These are phyloP conservation scores for Cygnus buccinator DNA, from an alignment of 2,113 vertebrate genomes.

Conservation along the genomic window DNA sequence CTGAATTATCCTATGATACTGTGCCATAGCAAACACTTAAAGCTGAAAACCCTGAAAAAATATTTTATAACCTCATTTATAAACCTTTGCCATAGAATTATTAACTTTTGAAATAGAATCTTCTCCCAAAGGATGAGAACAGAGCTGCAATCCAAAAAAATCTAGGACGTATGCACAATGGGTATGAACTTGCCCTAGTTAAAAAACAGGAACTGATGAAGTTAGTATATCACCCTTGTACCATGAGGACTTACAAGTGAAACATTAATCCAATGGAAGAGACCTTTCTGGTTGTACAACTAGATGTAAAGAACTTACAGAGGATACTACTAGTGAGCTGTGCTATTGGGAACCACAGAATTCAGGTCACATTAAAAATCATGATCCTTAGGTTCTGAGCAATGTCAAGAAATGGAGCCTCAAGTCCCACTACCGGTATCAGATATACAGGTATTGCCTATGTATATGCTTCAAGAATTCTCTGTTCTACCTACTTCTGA, in stretches of 20 bases:
- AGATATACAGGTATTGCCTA: background rate
- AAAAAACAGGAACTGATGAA: background rate
- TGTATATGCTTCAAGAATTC: background rate
- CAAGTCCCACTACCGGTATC: background rate
- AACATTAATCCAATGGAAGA: background rate
- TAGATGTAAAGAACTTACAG: background rate
- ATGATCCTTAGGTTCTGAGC: background rate
- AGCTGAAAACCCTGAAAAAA: background rate
- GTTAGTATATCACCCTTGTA: background rate
- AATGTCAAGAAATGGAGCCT: background rate
- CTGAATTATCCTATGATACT: background rate
- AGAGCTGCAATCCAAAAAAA: slow-evolving; percentile 22
- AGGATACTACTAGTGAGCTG: background rate
- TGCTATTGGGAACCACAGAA: background rate
- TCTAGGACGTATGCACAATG: slow-evolving; percentile 7
- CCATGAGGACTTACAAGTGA: background rate
- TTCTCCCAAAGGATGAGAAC: slow-evolving; percentile 28
- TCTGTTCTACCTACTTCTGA: background rate
- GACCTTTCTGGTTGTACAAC: background rate
- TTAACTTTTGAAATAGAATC: slow-evolving; percentile 36
- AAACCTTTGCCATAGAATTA: slow-evolving; percentile 5
- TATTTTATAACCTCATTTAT: slow-evolving; percentile 28
- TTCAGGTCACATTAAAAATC: background rate
- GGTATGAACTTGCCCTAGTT: slow-evolving; percentile 28
- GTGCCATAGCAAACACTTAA: background rate